Evolutionary conservation across 2,113 vertebrate species (phyloP).

Genomic region (Stercorarius parasiticus): DNA sequence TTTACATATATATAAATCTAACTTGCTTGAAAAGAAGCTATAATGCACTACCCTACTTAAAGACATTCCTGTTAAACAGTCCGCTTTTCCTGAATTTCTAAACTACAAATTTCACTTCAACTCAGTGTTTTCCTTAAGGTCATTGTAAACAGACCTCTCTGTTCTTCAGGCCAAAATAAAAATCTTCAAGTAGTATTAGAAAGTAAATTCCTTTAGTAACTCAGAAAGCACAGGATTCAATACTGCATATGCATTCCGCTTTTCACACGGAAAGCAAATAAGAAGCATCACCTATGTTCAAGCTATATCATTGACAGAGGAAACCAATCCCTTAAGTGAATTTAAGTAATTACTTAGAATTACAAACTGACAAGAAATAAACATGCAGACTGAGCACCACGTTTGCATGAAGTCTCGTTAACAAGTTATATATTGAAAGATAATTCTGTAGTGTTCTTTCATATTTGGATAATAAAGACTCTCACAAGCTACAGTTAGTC

Average conservation of each 20-base stretch:
- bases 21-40: background rate
- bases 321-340: background rate
- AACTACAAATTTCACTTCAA: background rate
- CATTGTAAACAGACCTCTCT: background rate
- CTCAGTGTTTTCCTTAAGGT: background rate
- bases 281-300: background rate
- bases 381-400: background rate
- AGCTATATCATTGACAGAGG: fast-evolving
- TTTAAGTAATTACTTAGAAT: background rate
- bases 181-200: background rate
- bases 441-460: background rate
- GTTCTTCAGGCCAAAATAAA: background rate
- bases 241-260: background rate
- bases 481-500: background rate
- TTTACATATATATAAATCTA: background rate
- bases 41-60: background rate
- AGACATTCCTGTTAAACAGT: background rate
- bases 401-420: background rate
- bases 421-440: background rate
- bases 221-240: background rate
- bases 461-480: background rate
- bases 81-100: background rate
- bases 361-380: background rate
- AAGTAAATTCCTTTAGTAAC: background rate
- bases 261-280: background rate